Conservation (phyloP, 2,888 invertebrate species). For the Pocota personata region DNA sequence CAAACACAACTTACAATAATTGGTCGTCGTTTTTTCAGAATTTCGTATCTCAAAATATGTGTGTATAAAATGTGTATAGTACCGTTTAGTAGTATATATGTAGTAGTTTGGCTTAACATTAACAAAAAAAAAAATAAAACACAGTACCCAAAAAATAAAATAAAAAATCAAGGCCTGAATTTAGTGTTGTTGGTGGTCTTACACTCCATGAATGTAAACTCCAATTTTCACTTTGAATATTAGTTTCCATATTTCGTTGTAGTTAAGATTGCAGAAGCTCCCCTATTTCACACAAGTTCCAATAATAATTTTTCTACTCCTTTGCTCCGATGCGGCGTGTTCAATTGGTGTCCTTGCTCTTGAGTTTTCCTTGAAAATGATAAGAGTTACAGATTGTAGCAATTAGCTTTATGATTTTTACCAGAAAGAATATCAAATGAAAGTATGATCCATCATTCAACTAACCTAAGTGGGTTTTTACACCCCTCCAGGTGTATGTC, state of each 20-base stretch:
- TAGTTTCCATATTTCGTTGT: slow-evolving; percentile 79
- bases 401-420: slow-evolving; percentile 47
- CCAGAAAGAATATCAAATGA: slow-evolving; percentile 28
- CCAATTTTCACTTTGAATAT: slow-evolving; percentile 80
- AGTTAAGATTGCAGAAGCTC: slow-evolving; percentile 78
- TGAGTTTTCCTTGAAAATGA: slow-evolving; percentile 45
- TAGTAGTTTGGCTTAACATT: slow-evolving; percentile 68
- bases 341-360: slow-evolving; percentile 31
- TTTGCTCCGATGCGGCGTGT: slow-evolving; percentile 23
- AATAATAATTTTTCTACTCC: slow-evolving; percentile 36
- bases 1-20: slow-evolving; percentile 75
- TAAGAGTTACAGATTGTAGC: slow-evolving; percentile 28
- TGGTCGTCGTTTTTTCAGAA: slow-evolving; percentile 81
- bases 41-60: slow-evolving; percentile 80
- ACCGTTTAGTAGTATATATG: slow-evolving; percentile 50
- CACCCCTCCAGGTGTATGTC: slow-evolving; percentile 29
- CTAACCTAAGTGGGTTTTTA: neutral
- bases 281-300: slow-evolving; percentile 61
- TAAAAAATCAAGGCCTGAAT: slow-evolving; percentile 20
- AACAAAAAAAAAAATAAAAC: slow-evolving; percentile 19
- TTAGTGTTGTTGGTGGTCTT: slow-evolving; percentile 78
- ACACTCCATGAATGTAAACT: slow-evolving; percentile 79
- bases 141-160: neutral
- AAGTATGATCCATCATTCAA: slow-evolving; percentile 18
- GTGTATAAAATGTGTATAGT: slow-evolving; percentile 62